Evolutionary conservation across 1,140 invertebrate species (phyloP), one percentile per base, ranked within the genome.

Genomic region (Scaptomyza hsui): DNA sequence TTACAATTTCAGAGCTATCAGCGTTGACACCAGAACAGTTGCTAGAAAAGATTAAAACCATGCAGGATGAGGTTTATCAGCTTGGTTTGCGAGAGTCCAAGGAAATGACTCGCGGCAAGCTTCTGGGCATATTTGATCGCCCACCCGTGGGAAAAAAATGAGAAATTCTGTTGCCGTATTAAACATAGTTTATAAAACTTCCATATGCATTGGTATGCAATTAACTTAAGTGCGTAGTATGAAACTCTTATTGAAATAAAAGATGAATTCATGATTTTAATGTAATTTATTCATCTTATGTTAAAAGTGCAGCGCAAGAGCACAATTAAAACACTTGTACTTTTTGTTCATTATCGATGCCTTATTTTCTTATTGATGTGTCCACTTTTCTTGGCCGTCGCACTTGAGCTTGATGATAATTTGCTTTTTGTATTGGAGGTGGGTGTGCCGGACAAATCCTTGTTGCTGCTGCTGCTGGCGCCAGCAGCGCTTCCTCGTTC

Each of bases 41-140:
- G 35, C 95, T 99, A 67, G 94, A 96, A 63, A 97, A 98, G 94
- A 97, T 99, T 0, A 97, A 97, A 91, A 97, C 97, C 83, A 92
- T 99, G 16, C 97, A 99, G 89, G 98, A 99, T 90, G 93, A 96
- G 44, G 97, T 98, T 5, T 99, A 98, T 92, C 97, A 98, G 89
- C 92, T 99, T 18, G 98, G 98, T 7, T 92, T 98, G 12, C 97
- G 98, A 90, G 98, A 99, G 93, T 95, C 97, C 0, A 98, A 98
- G 91, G 98, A 99, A 93, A 98, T 99, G 96, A 98, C 97, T 0
- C 93, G 97, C 77, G 98, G 97, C 37, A 98, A 98, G 93, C 97
- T 98, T 92, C 93, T 99, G 42, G 97, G 98, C 92, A 97, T 99
- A 83, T 96, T 96, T 78, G 94, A 82, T 56, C 68, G 82, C 4